Base-by-base conservation (phyloP, 2,113 vertebrate genomes). In the Aspidoscelis tigris region DNA sequence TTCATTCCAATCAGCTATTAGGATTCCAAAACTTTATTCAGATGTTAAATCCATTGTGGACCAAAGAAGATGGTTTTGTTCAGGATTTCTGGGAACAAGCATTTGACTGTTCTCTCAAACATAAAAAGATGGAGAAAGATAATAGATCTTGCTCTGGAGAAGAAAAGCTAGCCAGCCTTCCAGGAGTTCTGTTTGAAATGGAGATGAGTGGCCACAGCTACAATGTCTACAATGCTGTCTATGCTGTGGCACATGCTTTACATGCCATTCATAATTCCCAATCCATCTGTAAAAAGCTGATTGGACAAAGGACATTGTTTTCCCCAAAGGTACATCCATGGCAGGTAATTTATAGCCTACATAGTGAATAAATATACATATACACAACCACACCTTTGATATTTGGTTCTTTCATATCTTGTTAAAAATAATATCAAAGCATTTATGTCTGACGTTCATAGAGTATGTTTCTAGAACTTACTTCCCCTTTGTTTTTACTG, bases 21-120 rank as follows among this genome's bases (percentile, higher is more conserved):
- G 4, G 68, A 4, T 70, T 70, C 4, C 68, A 70, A 70, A 70
- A 39, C 3, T 70, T 39, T 16, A 18, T 33, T 70, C 2, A 70
- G 12, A 33, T 6, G 11, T 21, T 70, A 70, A 39, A 14, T 0
- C 68, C 68, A 39, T 70, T 5, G 11, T n/a, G 33, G 14, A n/a
- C 3, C n/a, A 70, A 70, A 70, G 68, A 14, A 39, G 33, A 70
- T 70, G 68, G 68, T 33, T 70, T 70, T 70, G 33, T 70, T 33
- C 68, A 70, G 26, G 68, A 70, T n/a, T 70, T 70, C 68, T 70
- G 68, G 68, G 68, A 70, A 70, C 68, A 70, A 12, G 68, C 68
- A 11, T 70, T 70, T 33, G 12, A 33, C 26, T 70, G 68, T 39
- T 70, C 68, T 33, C 12, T 39, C 33, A 70, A 70, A 14, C 33